Evolutionary conservation across 2,797 vertebrate species (phyloP).

Genomic region (Tiaroga cobitis): DNA sequence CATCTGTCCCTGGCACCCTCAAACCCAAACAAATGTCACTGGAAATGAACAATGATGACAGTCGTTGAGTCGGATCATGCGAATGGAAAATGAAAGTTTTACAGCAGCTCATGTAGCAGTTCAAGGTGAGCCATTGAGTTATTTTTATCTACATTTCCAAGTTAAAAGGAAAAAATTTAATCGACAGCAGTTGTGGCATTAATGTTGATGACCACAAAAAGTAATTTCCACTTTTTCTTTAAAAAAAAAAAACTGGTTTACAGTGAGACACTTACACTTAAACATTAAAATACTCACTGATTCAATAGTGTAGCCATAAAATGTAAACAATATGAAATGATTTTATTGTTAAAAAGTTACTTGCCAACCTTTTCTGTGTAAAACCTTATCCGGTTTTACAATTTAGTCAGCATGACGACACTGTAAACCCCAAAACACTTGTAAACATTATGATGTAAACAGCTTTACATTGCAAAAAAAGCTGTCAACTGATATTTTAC

Average conservation of each 20-base stretch:
- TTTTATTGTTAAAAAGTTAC: neutral
- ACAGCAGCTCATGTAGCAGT: conserved; percentile 45
- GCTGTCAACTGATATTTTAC: neutral
- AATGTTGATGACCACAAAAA: neutral
- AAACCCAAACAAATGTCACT: conserved; percentile 32
- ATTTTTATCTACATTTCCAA: conserved; percentile 54
- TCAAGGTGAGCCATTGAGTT: conserved; percentile 49
- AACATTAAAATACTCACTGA: too few relatives aligned
- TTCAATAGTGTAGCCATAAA: neutral
- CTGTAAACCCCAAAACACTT: neutral
- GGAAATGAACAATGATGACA: conserved; percentile 13
- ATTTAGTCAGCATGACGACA: neutral
- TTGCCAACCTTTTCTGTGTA: neutral
- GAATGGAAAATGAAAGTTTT: conserved; percentile 38
- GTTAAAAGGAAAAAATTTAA: conserved; percentile 10
- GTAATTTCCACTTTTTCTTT: neutral
- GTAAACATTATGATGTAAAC: neutral
- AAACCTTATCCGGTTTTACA: neutral
- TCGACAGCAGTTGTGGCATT: neutral
- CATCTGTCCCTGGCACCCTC: conserved; percentile 15
- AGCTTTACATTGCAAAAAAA: neutral
- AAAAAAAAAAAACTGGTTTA: neutral
- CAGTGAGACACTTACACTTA: neutral
- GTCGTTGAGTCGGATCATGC: neutral
- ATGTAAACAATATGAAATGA: neutral